Evolutionary conservation across 2,113 vertebrate species (phyloP).

Genomic region (Apteryx mantelli): DNA sequence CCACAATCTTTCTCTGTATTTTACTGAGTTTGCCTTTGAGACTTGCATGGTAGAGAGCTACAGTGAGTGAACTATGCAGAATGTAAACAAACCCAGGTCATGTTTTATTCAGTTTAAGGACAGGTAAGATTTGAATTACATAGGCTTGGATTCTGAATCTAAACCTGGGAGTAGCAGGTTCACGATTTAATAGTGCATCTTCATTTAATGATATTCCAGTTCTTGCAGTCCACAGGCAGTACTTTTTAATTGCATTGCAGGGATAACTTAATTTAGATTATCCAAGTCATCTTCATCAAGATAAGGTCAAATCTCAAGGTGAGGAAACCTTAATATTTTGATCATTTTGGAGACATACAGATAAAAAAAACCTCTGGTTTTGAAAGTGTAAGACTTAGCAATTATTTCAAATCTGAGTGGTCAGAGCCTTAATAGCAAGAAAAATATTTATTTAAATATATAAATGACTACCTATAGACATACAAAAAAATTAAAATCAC

Average conservation of each 20-base stretch:
- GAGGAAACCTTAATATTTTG: not conserved
- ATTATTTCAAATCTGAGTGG: not conserved
- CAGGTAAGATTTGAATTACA: not conserved
- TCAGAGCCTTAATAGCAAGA: not conserved
- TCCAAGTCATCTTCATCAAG: not conserved
- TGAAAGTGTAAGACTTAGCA: not conserved
- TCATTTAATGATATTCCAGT: not conserved
- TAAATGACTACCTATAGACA: not conserved
- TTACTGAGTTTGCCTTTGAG: not conserved
- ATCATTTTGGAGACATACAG: not conserved
- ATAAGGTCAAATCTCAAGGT: not conserved
- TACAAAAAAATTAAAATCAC: not conserved
- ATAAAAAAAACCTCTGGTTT: not conserved
- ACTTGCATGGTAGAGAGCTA: not conserved
- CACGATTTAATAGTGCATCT: not conserved
- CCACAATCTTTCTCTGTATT: not conserved
- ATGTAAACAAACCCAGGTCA: not conserved
- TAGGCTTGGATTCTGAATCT: not conserved
- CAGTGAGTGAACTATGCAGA: not conserved
- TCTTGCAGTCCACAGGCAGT: not conserved
- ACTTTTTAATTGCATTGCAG: constrained; percentile 9
- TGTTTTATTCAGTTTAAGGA: constrained; percentile 45
- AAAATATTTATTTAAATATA: not conserved
- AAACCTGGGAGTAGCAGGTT: not conserved
- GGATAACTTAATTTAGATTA: not conserved